A percentile compares a stretch with the other conserved stretches of the same genome.
These are phyloP conservation scores for Tautogolabrus adspersus DNA, from an alignment of 2,113 vertebrate genomes.

Conservation along the genomic window DNA sequence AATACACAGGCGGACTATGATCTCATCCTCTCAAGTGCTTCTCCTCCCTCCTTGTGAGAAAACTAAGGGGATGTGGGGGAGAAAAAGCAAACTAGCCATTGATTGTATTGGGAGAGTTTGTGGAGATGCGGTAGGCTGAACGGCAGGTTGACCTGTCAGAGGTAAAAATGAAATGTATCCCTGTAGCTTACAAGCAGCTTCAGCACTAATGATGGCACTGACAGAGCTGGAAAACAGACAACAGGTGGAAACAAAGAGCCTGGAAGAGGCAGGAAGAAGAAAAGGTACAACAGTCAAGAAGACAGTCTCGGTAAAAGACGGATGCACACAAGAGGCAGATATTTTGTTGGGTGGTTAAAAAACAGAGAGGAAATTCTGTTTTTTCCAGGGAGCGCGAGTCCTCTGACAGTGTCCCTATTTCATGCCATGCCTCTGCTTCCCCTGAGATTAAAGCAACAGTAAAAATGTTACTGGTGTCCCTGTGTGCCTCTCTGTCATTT, in stretches of 20 bases:
- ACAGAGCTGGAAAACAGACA: constrained; percentile 9
- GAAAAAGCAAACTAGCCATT: constrained; percentile 7
- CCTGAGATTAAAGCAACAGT: constrained; percentile 46
- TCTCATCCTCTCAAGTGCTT: constrained; percentile 36
- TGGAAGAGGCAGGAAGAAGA: constrained; percentile 14
- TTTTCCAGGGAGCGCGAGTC: constrained; percentile 55
- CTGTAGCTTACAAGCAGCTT: background rate
- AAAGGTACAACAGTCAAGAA: constrained; percentile 15
- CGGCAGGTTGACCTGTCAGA: background rate
- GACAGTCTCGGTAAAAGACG: constrained; percentile 5
- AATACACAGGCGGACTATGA: constrained; percentile 39
- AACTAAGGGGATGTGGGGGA: constrained; percentile 21
- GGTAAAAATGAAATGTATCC: constrained; percentile 7
- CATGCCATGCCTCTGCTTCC: constrained; percentile 44
- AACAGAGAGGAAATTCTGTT: constrained; percentile 45
- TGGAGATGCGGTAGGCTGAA: constrained; percentile 14
- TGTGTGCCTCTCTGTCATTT: constrained; percentile 44
- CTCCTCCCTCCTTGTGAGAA: constrained; percentile 32
- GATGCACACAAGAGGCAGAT: constrained; percentile 44
- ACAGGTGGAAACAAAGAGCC: constrained; percentile 19
- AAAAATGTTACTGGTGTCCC: constrained; percentile 24
- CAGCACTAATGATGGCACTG: constrained; percentile 23
- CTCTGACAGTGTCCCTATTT: constrained; percentile 41
- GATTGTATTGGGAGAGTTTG: constrained; percentile 5
- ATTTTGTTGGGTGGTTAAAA: constrained; percentile 33